Evolutionary conservation across 2,888 invertebrate species (phyloP), one percentile per base, ranked within the genome.

Genomic region (Torymus tubicola): DNA sequence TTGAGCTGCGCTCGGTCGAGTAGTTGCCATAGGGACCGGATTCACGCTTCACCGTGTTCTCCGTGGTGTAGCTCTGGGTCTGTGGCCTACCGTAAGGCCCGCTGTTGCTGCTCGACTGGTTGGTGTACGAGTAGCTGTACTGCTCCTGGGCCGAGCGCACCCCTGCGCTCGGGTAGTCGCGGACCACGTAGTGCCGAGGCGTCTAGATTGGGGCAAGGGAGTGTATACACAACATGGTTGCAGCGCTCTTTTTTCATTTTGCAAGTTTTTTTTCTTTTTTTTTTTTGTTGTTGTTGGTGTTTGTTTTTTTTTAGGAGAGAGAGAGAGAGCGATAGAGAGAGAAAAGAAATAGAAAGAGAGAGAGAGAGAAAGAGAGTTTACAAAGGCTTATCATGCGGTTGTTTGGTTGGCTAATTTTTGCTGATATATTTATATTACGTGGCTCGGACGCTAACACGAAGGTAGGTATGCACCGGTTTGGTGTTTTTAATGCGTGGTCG

Each of bases 141-240:
- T 96, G 95, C 92, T 96, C 93, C 91, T 96, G 95, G 86, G 95
- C 94, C 90, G 89, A 85, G 85, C 90, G 88, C 87, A 89, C 80
- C 77, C 90, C 90, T 81, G 85, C 83, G 64, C 94, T 93, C 83
- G 94, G 94, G 87, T 95, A 93, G 91, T 96, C 96, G 91, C 94
- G 94, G 91, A 96, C 95, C 92, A 96, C 94, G 93, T 96, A 96
- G 93, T 96, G 95, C 92, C 96, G 95, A 88, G 96, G 96, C 92
- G 95, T 96, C 96, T 96, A 89, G 80, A 89, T 85, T 88, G 58
- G 55, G 87, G 86, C 21, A 72, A 52, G 65, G 74, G 57, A 60
- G 61, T 42, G 61, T 42, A 42, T 42, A 42, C 42, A 42, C 42
- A 42, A 42, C 42, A 42, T 42, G 5, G 42, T 42, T 42, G 42